Evolutionary conservation across 2,797 vertebrate species (phyloP).

Genomic region (Sebastes jordani): DNA sequence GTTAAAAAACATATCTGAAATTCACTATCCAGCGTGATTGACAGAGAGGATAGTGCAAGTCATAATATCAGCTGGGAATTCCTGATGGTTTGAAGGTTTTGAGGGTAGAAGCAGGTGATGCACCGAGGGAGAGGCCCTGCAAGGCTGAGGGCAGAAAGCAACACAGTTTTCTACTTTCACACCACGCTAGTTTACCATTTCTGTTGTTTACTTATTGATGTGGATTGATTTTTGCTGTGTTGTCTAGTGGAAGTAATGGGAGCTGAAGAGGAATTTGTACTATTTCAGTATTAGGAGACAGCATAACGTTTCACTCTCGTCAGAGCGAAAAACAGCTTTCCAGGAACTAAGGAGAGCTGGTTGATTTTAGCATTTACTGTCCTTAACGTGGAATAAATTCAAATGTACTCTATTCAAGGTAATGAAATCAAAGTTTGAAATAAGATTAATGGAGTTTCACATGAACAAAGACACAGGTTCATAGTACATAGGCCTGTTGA

Average conservation of each 20-base stretch:
- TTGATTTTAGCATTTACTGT: not conserved
- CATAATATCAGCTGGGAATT: conserved; percentile 1
- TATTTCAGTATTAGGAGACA: not conserved
- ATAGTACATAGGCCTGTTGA: too few species aligned
- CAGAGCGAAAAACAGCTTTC: not conserved
- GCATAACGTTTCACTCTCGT: not conserved
- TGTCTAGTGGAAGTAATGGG: conserved; percentile 20
- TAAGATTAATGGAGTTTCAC: too few species aligned
- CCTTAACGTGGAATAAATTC: not conserved
- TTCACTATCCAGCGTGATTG: not conserved
- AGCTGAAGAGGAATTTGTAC: conserved; percentile 13
- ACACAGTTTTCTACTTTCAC: conserved; percentile 55
- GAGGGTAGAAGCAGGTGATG: not conserved
- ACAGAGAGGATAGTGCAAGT: not conserved
- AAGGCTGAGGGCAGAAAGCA: conserved; percentile 12
- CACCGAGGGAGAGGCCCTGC: not conserved
- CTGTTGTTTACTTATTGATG: conserved; percentile 47
- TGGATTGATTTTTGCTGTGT: conserved; percentile 29
- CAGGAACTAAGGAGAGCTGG: not conserved
- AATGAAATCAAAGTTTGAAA: too few species aligned
- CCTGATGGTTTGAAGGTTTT: conserved; percentile 4
- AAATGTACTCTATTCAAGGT: too few species aligned
- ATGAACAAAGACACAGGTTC: too few species aligned
- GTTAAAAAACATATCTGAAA: not conserved
- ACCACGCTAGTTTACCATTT: conserved; percentile 31